phyloP scores from a whole-genome alignment of 2,113 vertebrate species.

The Lepisosteus oculatus region DNA sequence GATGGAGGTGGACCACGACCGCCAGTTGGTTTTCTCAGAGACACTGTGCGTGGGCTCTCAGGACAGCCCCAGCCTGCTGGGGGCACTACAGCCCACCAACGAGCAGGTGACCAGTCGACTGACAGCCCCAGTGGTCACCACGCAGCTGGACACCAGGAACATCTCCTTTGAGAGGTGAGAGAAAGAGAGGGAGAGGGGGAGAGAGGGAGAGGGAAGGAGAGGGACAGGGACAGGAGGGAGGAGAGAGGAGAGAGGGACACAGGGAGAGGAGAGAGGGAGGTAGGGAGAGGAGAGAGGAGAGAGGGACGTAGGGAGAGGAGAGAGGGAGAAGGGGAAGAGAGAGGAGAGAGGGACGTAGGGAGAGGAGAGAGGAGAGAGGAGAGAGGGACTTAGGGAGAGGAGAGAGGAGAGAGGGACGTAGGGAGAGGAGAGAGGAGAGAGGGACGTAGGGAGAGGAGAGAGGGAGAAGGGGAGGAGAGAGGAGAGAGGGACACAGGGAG shows the following conservation, averaged over 20 bases:
- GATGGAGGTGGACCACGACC: slow-evolving; percentile 97
- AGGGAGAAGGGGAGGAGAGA: slow-evolving; percentile 41
- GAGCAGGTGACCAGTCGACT: slow-evolving; percentile 92
- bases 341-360: slow-evolving; percentile 17
- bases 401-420: not conserved
- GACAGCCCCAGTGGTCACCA: slow-evolving; percentile 86
- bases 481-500: not conserved
- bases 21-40: slow-evolving; percentile 88
- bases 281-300: not conserved
- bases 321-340: not conserved
- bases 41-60: slow-evolving; percentile 80
- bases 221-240: not conserved
- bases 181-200: not conserved
- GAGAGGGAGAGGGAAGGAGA: not conserved
- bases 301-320: not conserved
- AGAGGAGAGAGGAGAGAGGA: slow-evolving; percentile 46
- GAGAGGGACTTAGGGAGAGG: too few species aligned
- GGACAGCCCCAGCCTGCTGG: slow-evolving; percentile 73
- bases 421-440: slow-evolving; percentile 51
- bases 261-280: not conserved
- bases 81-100: slow-evolving; percentile 83
- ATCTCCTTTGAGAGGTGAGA: slow-evolving; percentile 93
- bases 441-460: not conserved
- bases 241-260: not conserved
- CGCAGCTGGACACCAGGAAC: slow-evolving; percentile 94